Conservation (phyloP, 2,888 invertebrate genomes). For the Aspidapion aeneum region DNA sequence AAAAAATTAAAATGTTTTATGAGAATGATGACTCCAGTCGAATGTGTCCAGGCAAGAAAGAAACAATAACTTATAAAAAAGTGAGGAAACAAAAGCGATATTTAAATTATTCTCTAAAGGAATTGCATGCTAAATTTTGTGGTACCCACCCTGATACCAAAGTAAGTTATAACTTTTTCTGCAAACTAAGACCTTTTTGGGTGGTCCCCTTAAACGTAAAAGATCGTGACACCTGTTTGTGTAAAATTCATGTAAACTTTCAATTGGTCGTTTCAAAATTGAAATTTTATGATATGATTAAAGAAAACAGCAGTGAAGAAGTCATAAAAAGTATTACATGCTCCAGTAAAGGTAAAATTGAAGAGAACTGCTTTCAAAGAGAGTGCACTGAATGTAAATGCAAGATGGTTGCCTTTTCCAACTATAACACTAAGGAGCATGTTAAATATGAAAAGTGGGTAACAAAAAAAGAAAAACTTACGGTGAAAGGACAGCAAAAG, state of each 20-base stretch:
- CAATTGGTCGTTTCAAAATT: not conserved
- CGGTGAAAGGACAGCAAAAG: not conserved
- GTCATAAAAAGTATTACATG: constrained; percentile 2
- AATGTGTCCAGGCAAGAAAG: constrained; percentile 10
- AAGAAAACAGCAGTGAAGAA: constrained; percentile 6
- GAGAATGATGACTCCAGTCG: constrained; percentile 7
- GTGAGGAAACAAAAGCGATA: constrained; percentile 10
- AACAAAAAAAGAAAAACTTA: not conserved
- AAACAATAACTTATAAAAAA: constrained; percentile 9
- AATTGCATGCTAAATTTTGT: constrained; percentile 3
- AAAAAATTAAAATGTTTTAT: constrained; percentile 1
- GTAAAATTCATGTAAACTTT: constrained; percentile 1
- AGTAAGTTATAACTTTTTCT: constrained; percentile 7
- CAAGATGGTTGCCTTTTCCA: not conserved
- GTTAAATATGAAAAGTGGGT: constrained; percentile 4
- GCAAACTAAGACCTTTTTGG: constrained; percentile 9
- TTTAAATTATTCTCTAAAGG: constrained; percentile 2
- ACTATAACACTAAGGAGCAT: not conserved
- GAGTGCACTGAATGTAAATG: not conserved
- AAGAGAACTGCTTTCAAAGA: constrained; percentile 1
- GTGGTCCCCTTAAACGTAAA: not conserved
- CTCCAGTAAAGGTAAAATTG: not conserved
- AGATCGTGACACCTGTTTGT: not conserved
- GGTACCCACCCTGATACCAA: constrained; percentile 1
- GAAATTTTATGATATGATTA: not conserved